A percentile compares a stretch with the other conserved stretches of the same genome.
phyloP scores from a whole-genome alignment of 2,113 vertebrate species.

The Entelurus aequoreus region DNA sequence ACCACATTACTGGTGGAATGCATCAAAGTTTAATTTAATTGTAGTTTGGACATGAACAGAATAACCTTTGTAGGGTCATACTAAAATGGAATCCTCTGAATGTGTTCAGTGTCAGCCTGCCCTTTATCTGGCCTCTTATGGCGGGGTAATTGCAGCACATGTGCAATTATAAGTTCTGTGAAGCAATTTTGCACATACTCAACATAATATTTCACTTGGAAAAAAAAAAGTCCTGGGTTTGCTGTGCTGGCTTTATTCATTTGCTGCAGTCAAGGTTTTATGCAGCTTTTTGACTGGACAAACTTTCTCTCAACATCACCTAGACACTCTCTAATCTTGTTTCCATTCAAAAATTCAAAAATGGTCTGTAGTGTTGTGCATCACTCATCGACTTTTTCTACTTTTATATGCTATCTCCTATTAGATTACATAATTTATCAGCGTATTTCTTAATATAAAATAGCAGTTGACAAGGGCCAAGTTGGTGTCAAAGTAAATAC shows the following conservation, averaged over 20 bases:
- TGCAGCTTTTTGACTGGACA: not conserved
- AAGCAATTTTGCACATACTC: not conserved
- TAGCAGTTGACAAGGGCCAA: not conserved
- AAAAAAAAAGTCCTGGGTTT: not conserved
- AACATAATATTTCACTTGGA: not conserved
- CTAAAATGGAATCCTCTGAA: not conserved
- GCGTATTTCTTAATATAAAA: not conserved
- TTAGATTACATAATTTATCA: not conserved
- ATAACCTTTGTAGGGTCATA: not conserved
- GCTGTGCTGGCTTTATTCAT: not conserved
- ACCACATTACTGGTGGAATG: too few species aligned
- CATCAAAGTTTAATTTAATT: not conserved
- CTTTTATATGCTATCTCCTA: not conserved
- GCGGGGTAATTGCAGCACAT: not conserved
- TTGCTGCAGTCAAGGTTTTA: not conserved
- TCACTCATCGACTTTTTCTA: constrained; percentile 12
- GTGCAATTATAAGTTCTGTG: not conserved
- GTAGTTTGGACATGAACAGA: not conserved
- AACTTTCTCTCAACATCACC: not conserved
- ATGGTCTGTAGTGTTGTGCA: constrained; percentile 11
- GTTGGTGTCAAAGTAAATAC: not conserved
- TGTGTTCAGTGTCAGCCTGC: not conserved
- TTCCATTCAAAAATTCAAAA: constrained; percentile 21
- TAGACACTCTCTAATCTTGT: constrained; percentile 11
- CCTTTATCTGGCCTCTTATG: not conserved